Evolutionary conservation across 2,888 invertebrate species (phyloP).

Genomic region (Cataglyphis livida): DNA sequence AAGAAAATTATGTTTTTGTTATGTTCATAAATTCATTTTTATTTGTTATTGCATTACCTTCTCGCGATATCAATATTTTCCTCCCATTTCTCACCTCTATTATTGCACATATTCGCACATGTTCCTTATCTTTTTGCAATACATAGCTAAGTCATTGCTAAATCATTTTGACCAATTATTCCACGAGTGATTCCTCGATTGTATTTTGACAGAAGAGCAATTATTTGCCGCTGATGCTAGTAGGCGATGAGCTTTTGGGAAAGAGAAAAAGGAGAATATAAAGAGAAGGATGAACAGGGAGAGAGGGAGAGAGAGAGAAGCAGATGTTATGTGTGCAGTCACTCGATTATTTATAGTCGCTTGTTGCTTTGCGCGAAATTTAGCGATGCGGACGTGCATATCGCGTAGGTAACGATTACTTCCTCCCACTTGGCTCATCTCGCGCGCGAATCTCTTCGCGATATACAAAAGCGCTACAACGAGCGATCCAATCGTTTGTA

Average conservation of each 20-base stretch:
- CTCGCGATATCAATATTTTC: background rate
- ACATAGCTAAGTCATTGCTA: background rate
- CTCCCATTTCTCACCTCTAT: slow-evolving; percentile 8
- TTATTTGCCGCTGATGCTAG: slow-evolving; percentile 24
- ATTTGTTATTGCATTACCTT: background rate
- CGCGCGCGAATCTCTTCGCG: slow-evolving; percentile 36
- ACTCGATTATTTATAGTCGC: slow-evolving; percentile 43
- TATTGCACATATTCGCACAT: slow-evolving; percentile 46
- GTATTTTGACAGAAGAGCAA: slow-evolving; percentile 47
- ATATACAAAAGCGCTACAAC: slow-evolving; percentile 40
- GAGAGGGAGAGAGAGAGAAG: no score
- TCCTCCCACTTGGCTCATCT: slow-evolving; percentile 44
- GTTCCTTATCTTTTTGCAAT: slow-evolving; percentile 22
- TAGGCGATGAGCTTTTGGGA: slow-evolving; percentile 49
- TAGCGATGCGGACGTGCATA: slow-evolving; percentile 23
- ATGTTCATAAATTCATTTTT: slow-evolving; percentile 20
- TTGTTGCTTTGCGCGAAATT: slow-evolving; percentile 23
- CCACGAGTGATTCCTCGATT: slow-evolving; percentile 28
- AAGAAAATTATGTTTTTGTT: slow-evolving; percentile 42
- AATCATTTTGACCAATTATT: slow-evolving; percentile 38
- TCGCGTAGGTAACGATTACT: slow-evolving; percentile 47
- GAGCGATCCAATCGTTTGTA: slow-evolving; percentile 3
- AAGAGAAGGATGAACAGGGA: background rate
- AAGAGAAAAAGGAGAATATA: slow-evolving; percentile 42
- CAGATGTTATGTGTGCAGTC: slow-evolving; percentile 40